Evolutionary conservation across 2,113 vertebrate species (phyloP), one percentile per base, ranked within the genome.

Genomic region (Cynopterus brachyotis): DNA sequence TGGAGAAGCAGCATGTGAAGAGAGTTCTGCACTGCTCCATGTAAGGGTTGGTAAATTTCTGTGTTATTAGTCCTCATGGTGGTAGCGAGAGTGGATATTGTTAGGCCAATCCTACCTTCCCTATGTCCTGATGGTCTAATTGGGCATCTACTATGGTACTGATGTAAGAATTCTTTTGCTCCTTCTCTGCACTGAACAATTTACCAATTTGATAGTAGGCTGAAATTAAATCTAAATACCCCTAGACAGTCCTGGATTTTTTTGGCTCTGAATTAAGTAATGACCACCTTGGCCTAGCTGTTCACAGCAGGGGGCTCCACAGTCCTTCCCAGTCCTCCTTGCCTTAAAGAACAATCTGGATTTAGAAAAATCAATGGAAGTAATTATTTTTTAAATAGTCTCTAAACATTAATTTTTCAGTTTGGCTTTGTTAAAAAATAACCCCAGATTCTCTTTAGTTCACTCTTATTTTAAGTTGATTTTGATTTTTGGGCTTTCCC

Each of bases 381-480:
- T 24, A 16, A 67, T 62, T 75, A 22, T 60, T 88, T 55, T 24
- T 37, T 28, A 72, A 72, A 9, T 79, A 30, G 28, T 40, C 60
- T 67, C 28, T 67, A 53, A 53, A 79, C 15, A 79, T n/a, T 45
- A 87, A 32, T 81, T 59, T 70, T 81, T 20, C 5, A 4, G 22
- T 70, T 70, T 17, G 35, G 30, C 59, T 80, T 78, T 69, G 26
- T 67, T 93, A 57, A 76, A 84, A 72, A 55, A 59, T 7, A 78
- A 45, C 60, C 47, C 17, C 19, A 87, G 9, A n/a, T 26, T 93
- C 59, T 64, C 53, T 66, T 76, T 60, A 76, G 30, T 76, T 67
- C 70, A 35, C 22, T 78, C 28, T 42, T 66, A 96, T 84, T 97
- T 89, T 47, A 76, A 94, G 76, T 79, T 42, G 13, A 57, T 75